Conservation (phyloP, 2,113 vertebrate species). For the Ammospiza nelsoni region DNA sequence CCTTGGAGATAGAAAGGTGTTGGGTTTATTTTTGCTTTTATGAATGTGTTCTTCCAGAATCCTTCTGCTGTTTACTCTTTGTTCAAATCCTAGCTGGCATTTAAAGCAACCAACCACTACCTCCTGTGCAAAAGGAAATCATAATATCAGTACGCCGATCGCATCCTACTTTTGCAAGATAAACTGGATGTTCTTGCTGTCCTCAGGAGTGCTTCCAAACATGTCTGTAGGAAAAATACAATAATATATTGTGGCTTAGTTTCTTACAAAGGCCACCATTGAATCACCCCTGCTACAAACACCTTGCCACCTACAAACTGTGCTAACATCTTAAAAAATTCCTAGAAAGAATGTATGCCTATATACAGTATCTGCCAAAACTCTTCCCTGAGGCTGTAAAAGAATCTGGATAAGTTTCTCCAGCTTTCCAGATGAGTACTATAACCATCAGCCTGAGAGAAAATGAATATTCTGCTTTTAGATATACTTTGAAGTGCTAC, state of each 20-base stretch:
- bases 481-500: not conserved
- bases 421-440: not conserved
- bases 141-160: not conserved
- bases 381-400: not conserved
- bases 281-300: not conserved
- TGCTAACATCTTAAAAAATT: not conserved
- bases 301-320: accelerated
- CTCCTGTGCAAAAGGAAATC: not conserved
- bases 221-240: not conserved
- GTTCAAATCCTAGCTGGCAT: not conserved
- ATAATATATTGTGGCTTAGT: not conserved
- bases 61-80: not conserved
- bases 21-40: not conserved
- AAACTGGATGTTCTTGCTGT: not conserved
- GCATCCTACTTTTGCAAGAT: not conserved
- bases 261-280: not conserved
- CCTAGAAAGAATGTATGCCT: not conserved
- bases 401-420: not conserved
- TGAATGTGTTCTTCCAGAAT: not conserved
- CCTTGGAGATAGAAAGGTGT: not conserved
- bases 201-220: not conserved
- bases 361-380: not conserved
- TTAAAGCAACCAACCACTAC: not conserved
- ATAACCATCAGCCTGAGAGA: not conserved
- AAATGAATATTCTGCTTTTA: not conserved